These are phyloP conservation scores for Caretta caretta DNA, from an alignment of 2,113 vertebrate genomes.

Conservation along the genomic window DNA sequence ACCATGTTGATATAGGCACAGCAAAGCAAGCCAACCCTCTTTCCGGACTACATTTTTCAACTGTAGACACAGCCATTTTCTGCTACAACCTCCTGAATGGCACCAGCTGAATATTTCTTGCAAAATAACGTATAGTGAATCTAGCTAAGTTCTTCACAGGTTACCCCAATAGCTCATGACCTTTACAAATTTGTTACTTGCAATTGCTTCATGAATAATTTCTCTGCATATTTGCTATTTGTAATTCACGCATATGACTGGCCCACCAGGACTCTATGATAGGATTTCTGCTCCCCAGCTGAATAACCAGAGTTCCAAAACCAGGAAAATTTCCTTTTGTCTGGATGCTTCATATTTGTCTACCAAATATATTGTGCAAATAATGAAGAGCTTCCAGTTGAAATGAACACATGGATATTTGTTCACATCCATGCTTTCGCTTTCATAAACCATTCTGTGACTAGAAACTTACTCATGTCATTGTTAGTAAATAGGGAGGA, in stretches of 20 bases:
- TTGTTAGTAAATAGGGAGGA: background rate
- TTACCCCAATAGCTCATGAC: background rate
- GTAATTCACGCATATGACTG: background rate
- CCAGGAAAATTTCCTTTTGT: background rate
- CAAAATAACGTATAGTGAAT: background rate
- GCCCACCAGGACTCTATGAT: background rate
- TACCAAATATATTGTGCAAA: background rate
- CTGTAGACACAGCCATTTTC: background rate
- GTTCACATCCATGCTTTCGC: background rate
- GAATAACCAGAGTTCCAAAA: background rate
- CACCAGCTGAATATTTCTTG: background rate
- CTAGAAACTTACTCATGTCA: background rate
- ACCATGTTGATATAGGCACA: background rate
- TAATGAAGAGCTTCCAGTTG: background rate
- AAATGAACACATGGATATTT: background rate
- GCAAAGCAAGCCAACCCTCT: background rate
- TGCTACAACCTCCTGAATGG: background rate
- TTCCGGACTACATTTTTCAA: background rate
- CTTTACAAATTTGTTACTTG: background rate
- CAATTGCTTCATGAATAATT: background rate
- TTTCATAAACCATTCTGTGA: background rate
- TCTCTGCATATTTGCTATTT: background rate
- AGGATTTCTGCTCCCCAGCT: background rate
- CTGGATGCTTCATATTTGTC: background rate
- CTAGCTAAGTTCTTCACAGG: background rate